Evolutionary conservation across 1,140 invertebrate species (phyloP).

Genomic region (Metaphire vulgaris): DNA sequence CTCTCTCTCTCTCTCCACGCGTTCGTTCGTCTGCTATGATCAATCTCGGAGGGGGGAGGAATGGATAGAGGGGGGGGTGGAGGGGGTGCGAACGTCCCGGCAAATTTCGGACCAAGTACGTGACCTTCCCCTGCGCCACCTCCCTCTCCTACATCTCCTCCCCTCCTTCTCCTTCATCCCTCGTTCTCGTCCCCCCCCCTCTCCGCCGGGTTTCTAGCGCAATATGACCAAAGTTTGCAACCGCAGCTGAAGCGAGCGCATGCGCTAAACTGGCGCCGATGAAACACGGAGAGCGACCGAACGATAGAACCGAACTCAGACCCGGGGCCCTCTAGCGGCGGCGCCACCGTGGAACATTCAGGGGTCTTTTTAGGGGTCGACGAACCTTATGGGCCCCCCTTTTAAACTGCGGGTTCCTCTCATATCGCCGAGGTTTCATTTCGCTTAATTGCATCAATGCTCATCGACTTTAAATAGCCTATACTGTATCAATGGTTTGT

Average conservation of each 20-base stretch:
- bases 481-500: too few relatives aligned
- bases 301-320: too few relatives aligned
- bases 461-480: too few relatives aligned
- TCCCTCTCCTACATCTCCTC: neutral
- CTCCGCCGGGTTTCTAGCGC: neutral
- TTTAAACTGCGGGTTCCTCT: too few relatives aligned
- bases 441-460: neutral
- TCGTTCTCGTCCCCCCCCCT: too few relatives aligned
- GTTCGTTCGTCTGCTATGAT: too few relatives aligned
- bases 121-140: too few relatives aligned
- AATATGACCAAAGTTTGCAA: neutral
- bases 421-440: neutral
- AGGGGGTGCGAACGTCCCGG: too few relatives aligned
- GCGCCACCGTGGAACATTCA: neutral
- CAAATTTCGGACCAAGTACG: too few relatives aligned
- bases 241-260: neutral
- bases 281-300: neutral
- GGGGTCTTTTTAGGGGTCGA: neutral
- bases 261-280: neutral
- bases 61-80: too few relatives aligned
- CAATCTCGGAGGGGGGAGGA: too few relatives aligned
- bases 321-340: too few relatives aligned
- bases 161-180: neutral
- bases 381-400: neutral
- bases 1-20: neutral